Conservation (phyloP, 2,888 invertebrate species). For the Scaptomyza cyrtandrae region DNA sequence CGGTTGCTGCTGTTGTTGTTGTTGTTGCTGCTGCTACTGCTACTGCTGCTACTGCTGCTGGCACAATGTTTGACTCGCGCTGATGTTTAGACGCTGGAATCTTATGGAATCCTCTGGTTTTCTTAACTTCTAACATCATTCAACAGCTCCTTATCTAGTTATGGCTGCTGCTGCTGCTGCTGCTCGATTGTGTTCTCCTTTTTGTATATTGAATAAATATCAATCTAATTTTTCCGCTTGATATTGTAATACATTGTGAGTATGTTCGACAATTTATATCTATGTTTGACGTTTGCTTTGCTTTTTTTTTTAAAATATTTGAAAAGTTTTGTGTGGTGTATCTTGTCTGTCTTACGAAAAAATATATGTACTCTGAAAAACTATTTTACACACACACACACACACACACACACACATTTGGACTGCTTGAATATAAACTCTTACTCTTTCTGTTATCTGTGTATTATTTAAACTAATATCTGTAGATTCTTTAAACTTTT, state of each 20-base stretch:
- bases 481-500: slow-evolving; percentile 46
- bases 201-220: not conserved
- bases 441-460: slow-evolving; percentile 24
- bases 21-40: slow-evolving; percentile 26
- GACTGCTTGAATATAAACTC: slow-evolving; percentile 52
- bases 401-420: slow-evolving; percentile 54
- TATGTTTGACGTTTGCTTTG: slow-evolving; percentile 1
- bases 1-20: slow-evolving; percentile 15
- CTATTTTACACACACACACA: slow-evolving; percentile 51
- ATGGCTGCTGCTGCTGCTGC: slow-evolving; percentile 19
- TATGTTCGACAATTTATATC: not conserved
- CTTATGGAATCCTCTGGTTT: slow-evolving; percentile 80
- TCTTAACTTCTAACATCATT: slow-evolving; percentile 83
- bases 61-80: slow-evolving; percentile 41
- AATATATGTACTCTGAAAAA: slow-evolving; percentile 47
- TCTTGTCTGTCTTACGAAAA: slow-evolving; percentile 41
- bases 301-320: slow-evolving; percentile 17
- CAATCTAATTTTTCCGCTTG: not conserved
- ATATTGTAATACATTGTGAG: slow-evolving; percentile 1
- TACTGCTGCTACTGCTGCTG: slow-evolving; percentile 27
- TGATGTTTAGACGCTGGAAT: slow-evolving; percentile 78
- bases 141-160: slow-evolving; percentile 44
- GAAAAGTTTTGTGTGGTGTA: slow-evolving; percentile 35
- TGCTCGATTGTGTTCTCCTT: not conserved
- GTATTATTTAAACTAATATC: slow-evolving; percentile 31